Base-by-base conservation (phyloP, 2,888 invertebrate species). In the Ditula angustiorana region DNA sequence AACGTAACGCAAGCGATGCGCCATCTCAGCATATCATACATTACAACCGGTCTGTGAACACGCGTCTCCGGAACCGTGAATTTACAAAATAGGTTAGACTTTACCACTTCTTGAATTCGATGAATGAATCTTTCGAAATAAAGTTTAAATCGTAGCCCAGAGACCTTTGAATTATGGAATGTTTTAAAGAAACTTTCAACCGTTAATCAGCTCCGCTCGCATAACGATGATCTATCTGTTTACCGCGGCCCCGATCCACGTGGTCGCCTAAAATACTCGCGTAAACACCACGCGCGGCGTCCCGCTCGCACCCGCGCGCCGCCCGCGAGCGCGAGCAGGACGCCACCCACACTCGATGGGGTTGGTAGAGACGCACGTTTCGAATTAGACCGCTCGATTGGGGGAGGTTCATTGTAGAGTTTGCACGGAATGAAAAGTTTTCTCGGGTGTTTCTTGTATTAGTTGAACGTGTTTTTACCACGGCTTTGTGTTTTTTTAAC, bases 181-280 rank as follows among this genome's bases (percentile, higher is more conserved):
- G 41, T 41, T 41, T 19, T 10, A 41, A 41, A 41, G 33, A n/a
- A 33, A 41, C 41, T 41, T 41, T 41, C 16, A 19, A 10, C 10
- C 19, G 41, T 19, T 49, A 49, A 50, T 50, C 30, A n/a, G 28
- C 28, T 16, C 11, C 30, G 41, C 41, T 16, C 41, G 30, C 16
- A 50, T 30, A 30, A 19, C 50, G 30, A 26, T 44, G 53, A 61
- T 61, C 46, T 28, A 41, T 58, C 33, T 59, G 58, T 64, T 64
- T 59, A 64, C 47, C 50, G 50, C 57, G 53, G 16, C 41, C 35
- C n/a, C 46, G 26, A 44, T 47, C 64, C 64, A 64, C 64, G 64
- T 64, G 64, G 52, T 21, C 10, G 57, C 30, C 44, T n/a, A 28
- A 64, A 64, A 64, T 64, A 64, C 44, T 35, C 52, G 23, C 52